phyloP scores from a whole-genome alignment of 2,113 vertebrate species.

The Cololabis saira region DNA sequence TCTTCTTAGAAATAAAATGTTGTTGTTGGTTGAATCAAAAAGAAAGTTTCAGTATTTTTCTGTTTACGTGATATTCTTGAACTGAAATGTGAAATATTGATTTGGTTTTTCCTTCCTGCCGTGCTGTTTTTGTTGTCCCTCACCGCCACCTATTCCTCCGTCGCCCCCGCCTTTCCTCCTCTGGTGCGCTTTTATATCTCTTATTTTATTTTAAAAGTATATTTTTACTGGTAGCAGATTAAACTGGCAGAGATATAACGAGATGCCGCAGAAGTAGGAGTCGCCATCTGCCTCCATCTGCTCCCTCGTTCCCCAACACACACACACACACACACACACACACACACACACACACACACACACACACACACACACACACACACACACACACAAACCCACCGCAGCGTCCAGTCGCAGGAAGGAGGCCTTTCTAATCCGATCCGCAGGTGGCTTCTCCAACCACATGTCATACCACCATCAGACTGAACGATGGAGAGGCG shows the following conservation, averaged over 20 bases:
- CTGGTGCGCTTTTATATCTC: conserved; percentile 24
- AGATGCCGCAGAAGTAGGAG: conserved; percentile 65
- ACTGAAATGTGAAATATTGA: too few species aligned
- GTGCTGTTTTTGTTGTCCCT: conserved; percentile 6
- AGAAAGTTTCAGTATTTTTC: too few species aligned
- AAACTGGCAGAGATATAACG: conserved; percentile 54
- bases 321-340: conserved; percentile 1
- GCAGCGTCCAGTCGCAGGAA: conserved; percentile 39
- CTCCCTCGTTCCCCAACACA: conserved; percentile 13
- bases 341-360: conserved; percentile 15
- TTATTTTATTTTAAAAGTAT: conserved; percentile 34
- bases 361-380: too few species aligned
- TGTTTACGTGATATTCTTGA: too few species aligned
- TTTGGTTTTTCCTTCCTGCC: not conserved
- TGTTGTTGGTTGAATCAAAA: too few species aligned
- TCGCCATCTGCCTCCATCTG: conserved; percentile 73
- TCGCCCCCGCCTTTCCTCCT: not conserved
- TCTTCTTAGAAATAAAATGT: too few species aligned
- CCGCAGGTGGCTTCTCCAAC: conserved; percentile 27
- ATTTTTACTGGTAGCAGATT: conserved; percentile 49
- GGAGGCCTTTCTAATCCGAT: conserved; percentile 30
- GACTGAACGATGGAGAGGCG: too few species aligned
- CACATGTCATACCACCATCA: not conserved
- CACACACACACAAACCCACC: too few species aligned
- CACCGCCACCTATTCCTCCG: conserved; percentile 22